A percentile compares a stretch with the other conserved stretches of the same genome.
These are phyloP conservation scores for Xyliphius kryptos DNA, from an alignment of 2,113 vertebrate species.

Conservation along the genomic window DNA sequence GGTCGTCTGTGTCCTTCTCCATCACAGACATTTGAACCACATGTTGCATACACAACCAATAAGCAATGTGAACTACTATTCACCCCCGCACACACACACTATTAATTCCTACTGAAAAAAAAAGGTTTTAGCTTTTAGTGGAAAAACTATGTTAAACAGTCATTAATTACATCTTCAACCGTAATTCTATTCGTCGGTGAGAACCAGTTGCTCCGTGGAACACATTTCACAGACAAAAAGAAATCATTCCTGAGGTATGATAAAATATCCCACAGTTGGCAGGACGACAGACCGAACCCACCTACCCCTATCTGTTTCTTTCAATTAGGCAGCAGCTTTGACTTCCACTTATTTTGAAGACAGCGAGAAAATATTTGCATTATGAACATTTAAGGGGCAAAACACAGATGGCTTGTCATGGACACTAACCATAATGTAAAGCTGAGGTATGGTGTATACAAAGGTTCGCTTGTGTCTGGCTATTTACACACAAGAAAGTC, in stretches of 20 bases:
- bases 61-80: too few relatives aligned
- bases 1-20: too few relatives aligned
- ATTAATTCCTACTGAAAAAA: too few relatives aligned
- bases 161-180: background rate
- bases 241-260: constrained; percentile 14
- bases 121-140: background rate
- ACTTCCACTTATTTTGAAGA: background rate
- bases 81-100: too few relatives aligned
- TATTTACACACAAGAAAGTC: background rate
- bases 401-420: constrained; percentile 12
- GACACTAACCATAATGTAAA: constrained; percentile 18
- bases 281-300: constrained; percentile 11
- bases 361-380: background rate
- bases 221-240: constrained; percentile 6
- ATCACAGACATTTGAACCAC: too few relatives aligned
- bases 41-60: too few relatives aligned
- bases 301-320: constrained; percentile 9
- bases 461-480: background rate
- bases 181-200: background rate
- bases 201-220: background rate
- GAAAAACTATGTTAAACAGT: background rate
- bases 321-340: constrained; percentile 1
- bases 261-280: background rate
- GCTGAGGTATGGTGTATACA: constrained; percentile 4
- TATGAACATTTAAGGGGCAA: background rate